Evolutionary conservation across 2,888 invertebrate genomes (phyloP), one percentile per base, ranked within the genome.

Genomic region (Cephus rjabovi): DNA sequence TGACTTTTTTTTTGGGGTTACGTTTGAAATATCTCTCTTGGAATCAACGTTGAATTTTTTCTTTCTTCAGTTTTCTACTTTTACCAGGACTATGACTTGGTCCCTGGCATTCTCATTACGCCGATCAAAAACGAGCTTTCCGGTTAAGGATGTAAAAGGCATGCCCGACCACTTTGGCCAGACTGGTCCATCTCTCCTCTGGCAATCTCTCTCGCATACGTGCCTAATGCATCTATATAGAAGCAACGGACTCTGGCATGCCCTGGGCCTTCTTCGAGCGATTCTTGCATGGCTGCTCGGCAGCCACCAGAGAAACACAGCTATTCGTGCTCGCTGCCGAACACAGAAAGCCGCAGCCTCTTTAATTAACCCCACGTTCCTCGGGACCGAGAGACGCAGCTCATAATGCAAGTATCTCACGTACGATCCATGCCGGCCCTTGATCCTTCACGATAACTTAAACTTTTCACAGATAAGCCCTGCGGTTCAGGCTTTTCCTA

Each of bases 341-440:
- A 81, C 75, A 80, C 81, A 77, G 80, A 76, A 79, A 79, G 84
- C 80, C 82, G 84, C 84, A 85, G 86, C 83, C 85, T 85, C 87
- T 89, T 89, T 89, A 90, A 90, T 89, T 90, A 89, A 89, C 84
- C 86, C 82, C 83, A 82, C 84, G 85, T 87, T 84, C 85, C 82
- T 81, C 80, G 81, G 78, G 82, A 79, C 31, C 31, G 81, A 81
- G 81, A 82, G 83, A 82, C 81, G 81, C 12, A 31, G 80, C 81
- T 85, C 84, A 81, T 83, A 83, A 85, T 82, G 79, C 79, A 79
- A 56, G 79, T 75, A 79, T 81, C 79, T 78, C 79, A 80, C 73
- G 81, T 81, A 83, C 82, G 83, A 83, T 80, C 82, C 79, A 15
- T 23, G 69, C 69, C 68, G 56, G 33, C 78, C 76, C 77, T 77